Percentiles rank a stretch among this genome's conserved stretches.
These are phyloP conservation scores for Heterocephalus glaber DNA, from an alignment of 2,113 vertebrate genomes.

Conservation along the genomic window DNA sequence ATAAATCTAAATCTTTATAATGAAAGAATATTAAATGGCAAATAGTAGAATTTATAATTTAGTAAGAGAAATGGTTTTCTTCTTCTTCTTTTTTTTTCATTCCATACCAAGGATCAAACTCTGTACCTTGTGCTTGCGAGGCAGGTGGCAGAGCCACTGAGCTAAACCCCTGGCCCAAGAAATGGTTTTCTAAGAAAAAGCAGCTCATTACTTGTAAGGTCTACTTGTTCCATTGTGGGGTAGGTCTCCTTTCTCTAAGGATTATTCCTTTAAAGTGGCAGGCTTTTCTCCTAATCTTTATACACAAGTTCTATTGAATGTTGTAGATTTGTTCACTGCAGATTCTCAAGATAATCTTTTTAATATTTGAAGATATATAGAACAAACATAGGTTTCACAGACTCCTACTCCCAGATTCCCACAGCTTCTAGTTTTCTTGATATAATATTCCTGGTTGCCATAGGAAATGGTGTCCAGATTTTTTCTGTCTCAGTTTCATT, in stretches of 20 bases:
- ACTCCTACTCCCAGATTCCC: not conserved
- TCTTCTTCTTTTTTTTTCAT: too few species aligned
- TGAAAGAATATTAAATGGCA: slow-evolving; percentile 2
- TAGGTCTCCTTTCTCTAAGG: not conserved
- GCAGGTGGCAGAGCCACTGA: too few species aligned
- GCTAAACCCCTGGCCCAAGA: too few species aligned
- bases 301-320: not conserved
- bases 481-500: not conserved
- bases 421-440: not conserved
- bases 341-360: not conserved
- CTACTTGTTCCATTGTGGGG: not conserved
- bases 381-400: not conserved
- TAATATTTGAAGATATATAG: not conserved
- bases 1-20: slow-evolving; percentile 19
- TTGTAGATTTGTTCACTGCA: not conserved
- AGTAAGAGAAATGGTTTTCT: not conserved
- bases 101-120: too few species aligned
- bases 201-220: not conserved
- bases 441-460: not conserved
- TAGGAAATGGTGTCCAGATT: not conserved
- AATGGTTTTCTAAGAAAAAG: slow-evolving; percentile 7
- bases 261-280: not conserved
- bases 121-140: too few species aligned
- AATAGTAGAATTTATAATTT: slow-evolving; percentile 1
- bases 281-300: not conserved